Evolutionary conservation across 2,113 vertebrate species (phyloP).

Genomic region (Barnardius zonarius): DNA sequence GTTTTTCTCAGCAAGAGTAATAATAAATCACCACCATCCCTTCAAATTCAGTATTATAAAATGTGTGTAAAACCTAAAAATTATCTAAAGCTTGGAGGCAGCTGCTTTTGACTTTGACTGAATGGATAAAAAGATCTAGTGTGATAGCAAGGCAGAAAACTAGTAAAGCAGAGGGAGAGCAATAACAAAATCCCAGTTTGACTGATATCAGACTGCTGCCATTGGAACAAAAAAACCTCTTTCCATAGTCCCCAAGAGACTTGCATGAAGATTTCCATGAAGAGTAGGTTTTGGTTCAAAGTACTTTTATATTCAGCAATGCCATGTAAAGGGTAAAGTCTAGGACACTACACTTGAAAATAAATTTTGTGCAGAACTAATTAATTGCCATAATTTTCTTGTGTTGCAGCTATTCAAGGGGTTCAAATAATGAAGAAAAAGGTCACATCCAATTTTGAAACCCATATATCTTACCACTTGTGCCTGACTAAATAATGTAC

Average conservation of each 20-base stretch:
- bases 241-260: not conserved
- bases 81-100: not conserved
- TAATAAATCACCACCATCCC: not conserved
- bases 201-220: not conserved
- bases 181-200: not conserved
- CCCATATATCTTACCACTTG: not conserved
- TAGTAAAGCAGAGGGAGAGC: not conserved
- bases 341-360: not conserved
- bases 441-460: not conserved
- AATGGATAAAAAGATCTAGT: not conserved
- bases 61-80: not conserved
- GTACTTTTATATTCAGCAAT: not conserved
- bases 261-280: not conserved
- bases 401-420: not conserved
- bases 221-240: not conserved
- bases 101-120: not conserved
- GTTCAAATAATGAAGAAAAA: not conserved
- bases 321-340: not conserved
- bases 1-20: not conserved
- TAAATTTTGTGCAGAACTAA: not conserved
- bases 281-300: not conserved
- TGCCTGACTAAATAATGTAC: not conserved
- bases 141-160: not conserved
- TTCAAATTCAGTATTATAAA: not conserved
- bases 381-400: not conserved